Evolutionary conservation across 2,888 invertebrate species (phyloP), one percentile per base, ranked within the genome.

Genomic region (Brachyptera risi): DNA sequence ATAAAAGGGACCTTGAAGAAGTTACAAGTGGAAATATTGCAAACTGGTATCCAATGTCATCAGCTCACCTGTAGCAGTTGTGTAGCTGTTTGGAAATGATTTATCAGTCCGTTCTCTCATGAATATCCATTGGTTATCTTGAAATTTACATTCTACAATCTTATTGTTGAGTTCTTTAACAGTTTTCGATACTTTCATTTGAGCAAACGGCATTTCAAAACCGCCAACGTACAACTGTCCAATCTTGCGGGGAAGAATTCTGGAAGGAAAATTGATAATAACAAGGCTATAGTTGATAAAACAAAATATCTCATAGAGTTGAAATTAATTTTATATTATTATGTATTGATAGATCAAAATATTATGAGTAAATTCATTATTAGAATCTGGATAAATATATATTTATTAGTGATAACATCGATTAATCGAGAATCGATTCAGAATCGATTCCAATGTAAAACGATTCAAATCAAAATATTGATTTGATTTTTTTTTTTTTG

Each of bases 91-190:
- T 0, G 99, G 97, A 75, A 85, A 92, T 0, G 94, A 92, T 77
- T 99, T 99, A 76, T 99, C 99, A 0, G 92, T 95, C 67, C 99
- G 80, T 73, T 96, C 92, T 61, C 98, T 82, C 92, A 99, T 92
- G 73, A 92, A 96, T 57, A 87, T 83, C 99, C 99, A 99, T 66
- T 84, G 79, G 37, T 83, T 80, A 66, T 86, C 82, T 65, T 93
- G 91, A 69, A 78, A 87, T 69, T 86, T 89, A 76, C 99, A 99
- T 78, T 99, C 99, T 56, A 99, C 85, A 61, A 99, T 99, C 78
- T 97, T 96, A 70, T 90, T 89, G 76, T 99, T 83, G 56, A 92
- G 78, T 37, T 89, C 84, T 68, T 85, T 86, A 3, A 96, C 72
- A 1, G 84, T 82, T 73, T 90, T 93, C 0, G 84, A 89, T n/a